Evolutionary conservation across 2,888 invertebrate species (phyloP), one percentile per base, ranked within the genome.

Genomic region (Isotomurus palustris): DNA sequence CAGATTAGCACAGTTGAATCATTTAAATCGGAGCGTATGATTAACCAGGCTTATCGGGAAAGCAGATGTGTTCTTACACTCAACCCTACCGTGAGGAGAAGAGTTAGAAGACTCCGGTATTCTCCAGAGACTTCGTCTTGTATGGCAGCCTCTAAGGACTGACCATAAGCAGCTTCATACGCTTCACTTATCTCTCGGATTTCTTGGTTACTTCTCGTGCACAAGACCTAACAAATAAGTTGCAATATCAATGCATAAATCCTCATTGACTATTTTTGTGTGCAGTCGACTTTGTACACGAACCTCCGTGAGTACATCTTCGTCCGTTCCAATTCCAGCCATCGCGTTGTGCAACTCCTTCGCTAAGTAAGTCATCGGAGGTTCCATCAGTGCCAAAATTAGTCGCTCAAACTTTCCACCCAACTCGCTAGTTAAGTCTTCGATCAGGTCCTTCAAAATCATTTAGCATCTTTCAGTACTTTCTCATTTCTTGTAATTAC

Each of bases 391-490:
- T 0, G 83, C 87, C 40, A 87, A 76, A 62, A 86, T 83, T 24
- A 85, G 82, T 71, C 86, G 83, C 73, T 87, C 87, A 75, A 88
- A 88, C 72, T 84, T 80, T 6, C 87, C 88, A 36, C 86, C 84
- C 28, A 88, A 76, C 74, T 88, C 88, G 51, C 84, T 82, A 71
- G 84, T 85, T 10, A 86, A 73, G 73, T 86, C 86, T 19, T 83
- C 82, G 38, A 84, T 80, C 36, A 86, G 73, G 71, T 85, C 82
- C 83, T 83, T 71, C 1, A 51, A 38, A 49, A 36, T 24, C n/a
- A 10, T 17, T 40, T 21, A 40, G 10, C 10, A 32, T 32, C 35
- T 10, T 8, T 32, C 12, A n/a, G n/a, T n/a, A n/a, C n/a, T n/a
- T n/a, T n/a, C n/a, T n/a, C n/a, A n/a, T n/a, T n/a, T n/a, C n/a